Conservation (phyloP, 2,797 vertebrate genomes). For the Microctenopoma stevenorrisi region DNA sequence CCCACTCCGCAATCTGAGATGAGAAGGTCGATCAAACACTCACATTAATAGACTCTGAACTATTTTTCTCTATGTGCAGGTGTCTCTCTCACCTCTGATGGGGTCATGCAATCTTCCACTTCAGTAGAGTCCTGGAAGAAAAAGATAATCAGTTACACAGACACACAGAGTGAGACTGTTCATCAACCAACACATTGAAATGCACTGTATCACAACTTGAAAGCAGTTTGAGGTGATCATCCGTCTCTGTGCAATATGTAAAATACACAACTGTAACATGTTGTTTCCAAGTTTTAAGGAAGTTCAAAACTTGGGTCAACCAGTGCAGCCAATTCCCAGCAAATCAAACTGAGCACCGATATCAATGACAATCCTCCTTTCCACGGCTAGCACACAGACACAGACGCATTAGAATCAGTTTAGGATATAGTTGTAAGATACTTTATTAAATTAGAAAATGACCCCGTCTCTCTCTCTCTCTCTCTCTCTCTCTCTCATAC, state of each 20-base stretch:
- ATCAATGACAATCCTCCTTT: background rate
- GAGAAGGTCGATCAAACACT: background rate
- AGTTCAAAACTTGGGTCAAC: background rate
- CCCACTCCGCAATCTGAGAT: conserved; percentile 92
- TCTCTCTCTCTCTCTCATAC: conserved; percentile 13
- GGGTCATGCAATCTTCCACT: conserved; percentile 85
- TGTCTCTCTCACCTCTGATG: conserved; percentile 79
- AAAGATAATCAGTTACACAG: conserved; percentile 14
- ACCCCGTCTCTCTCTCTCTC: conserved; percentile 14
- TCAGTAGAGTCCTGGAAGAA: conserved; percentile 79
- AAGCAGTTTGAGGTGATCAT: background rate
- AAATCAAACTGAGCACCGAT: conserved; percentile 1
- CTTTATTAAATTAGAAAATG: conserved; percentile 6
- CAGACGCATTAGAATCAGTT: conserved; percentile 16
- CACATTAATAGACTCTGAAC: background rate
- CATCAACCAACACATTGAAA: background rate
- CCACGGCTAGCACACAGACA: conserved; percentile 5
- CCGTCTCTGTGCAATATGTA: background rate
- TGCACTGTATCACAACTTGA: background rate
- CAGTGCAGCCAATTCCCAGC: background rate
- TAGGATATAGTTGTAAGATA: conserved; percentile 15
- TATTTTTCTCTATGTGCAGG: background rate
- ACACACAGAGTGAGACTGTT: conserved; percentile 4
- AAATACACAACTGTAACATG: conserved; percentile 1
- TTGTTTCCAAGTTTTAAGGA: no score